phyloP scores from a whole-genome alignment of 1,140 invertebrate species.

The Sipha flava region DNA sequence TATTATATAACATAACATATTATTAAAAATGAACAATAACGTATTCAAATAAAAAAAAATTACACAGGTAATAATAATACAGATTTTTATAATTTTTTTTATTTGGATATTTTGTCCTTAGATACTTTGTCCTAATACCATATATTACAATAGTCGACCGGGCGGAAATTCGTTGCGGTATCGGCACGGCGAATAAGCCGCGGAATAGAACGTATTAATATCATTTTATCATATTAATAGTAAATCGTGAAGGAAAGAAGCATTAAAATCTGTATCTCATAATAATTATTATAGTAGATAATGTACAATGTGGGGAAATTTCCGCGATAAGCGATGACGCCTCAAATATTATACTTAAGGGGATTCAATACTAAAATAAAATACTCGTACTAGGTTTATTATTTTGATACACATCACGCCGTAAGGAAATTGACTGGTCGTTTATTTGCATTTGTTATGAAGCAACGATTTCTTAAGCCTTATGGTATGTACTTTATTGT shows the following conservation, averaged over 20 bases:
- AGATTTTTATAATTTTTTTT: no score
- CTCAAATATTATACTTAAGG: constrained; percentile 2
- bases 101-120: no score
- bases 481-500: no score
- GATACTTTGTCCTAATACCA: no score
- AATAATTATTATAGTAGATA: not conserved
- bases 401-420: not conserved
- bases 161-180: constrained; percentile 4
- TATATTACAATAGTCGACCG: constrained; percentile 2
- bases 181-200: not conserved
- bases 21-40: no score
- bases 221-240: constrained; percentile 7
- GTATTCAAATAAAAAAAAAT: no score
- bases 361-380: no score
- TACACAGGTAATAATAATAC: no score
- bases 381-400: constrained; percentile 10
- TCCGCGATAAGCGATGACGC: not conserved
- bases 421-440: not conserved
- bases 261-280: constrained; percentile 4
- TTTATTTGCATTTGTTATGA: not conserved
- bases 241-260: constrained; percentile 11
- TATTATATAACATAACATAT: no score
- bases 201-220: constrained; percentile 4
- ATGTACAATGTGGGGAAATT: constrained; percentile 8
- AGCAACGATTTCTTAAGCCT: not conserved